A percentile compares a stretch with the other conserved stretches of the same genome.
Evolutionary conservation across 2,888 invertebrate genomes (phyloP).

Genomic region (Lumbricus terrestris): DNA sequence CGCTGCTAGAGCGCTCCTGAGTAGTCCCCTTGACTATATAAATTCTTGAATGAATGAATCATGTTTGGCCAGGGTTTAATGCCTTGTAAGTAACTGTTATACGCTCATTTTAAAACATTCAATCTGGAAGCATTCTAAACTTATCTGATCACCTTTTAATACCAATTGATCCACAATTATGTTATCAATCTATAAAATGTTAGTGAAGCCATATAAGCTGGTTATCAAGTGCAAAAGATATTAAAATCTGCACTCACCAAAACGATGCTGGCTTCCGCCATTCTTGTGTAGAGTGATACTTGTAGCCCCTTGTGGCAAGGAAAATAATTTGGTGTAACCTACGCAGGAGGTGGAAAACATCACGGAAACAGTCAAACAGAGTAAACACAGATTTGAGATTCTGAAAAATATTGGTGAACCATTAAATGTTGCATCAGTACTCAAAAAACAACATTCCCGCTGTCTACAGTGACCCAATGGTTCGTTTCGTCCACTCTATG

Average conservation of each 20-base stretch:
- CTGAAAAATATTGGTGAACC: neutral
- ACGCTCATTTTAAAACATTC: neutral
- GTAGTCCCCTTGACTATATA: too few species aligned
- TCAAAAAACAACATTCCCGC: neutral
- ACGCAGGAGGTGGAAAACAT: neutral
- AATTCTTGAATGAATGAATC: too few species aligned
- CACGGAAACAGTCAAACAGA: neutral
- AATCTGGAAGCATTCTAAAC: neutral
- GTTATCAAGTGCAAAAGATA: neutral
- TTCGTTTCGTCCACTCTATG: too few species aligned
- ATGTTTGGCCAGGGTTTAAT: too few species aligned
- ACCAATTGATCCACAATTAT: too few species aligned
- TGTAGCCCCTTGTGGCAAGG: neutral
- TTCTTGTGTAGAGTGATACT: neutral
- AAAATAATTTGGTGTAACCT: neutral
- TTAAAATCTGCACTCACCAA: neutral
- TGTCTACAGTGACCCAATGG: too few species aligned
- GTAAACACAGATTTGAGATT: neutral
- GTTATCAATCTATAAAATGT: too few species aligned
- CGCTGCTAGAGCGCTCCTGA: too few species aligned
- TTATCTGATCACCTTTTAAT: neutral
- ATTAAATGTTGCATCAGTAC: neutral
- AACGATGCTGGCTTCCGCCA: neutral
- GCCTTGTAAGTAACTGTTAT: too few species aligned
- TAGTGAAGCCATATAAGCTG: too few species aligned